Conservation (phyloP, 2,888 invertebrate species). For the Aromia moschata region DNA sequence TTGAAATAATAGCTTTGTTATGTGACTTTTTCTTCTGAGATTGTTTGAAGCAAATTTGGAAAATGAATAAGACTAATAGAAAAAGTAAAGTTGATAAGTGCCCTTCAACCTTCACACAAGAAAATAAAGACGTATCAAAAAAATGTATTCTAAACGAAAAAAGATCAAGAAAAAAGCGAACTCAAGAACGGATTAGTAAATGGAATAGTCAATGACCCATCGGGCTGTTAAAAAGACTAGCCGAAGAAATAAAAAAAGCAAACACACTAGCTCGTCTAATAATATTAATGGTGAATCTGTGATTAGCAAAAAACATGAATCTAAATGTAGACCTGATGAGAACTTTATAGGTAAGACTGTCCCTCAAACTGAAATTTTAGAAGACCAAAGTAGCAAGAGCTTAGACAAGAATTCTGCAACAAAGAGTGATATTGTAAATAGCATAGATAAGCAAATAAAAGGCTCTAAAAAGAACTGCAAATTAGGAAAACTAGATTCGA, state of each 20-base stretch:
- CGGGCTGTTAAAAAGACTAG: constrained; percentile 36
- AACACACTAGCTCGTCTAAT: constrained; percentile 17
- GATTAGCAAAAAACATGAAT: constrained; percentile 31
- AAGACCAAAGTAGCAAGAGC: constrained; percentile 44
- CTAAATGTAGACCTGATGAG: constrained; percentile 35
- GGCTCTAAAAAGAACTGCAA: constrained; percentile 45
- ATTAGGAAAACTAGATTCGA: constrained; percentile 45
- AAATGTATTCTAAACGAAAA: constrained; percentile 41
- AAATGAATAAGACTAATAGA: constrained; percentile 48
- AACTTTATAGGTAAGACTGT: constrained; percentile 29
- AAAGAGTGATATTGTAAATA: constrained; percentile 42
- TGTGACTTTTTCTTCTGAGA: constrained; percentile 26
- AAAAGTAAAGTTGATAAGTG: constrained; percentile 48
- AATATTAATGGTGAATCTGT: constrained; percentile 42
- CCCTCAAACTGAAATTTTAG: constrained; percentile 25
- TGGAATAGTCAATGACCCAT: constrained; percentile 40
- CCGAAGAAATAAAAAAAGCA: constrained; percentile 43
- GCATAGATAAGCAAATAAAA: constrained; percentile 43
- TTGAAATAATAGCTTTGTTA: constrained; percentile 31
- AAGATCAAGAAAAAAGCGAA: constrained; percentile 30
- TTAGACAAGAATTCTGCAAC: constrained; percentile 32
- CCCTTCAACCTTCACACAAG: constrained; percentile 43
- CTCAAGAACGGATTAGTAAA: constrained; percentile 48
- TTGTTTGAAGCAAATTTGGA: constrained; percentile 27
- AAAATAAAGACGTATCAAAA: constrained; percentile 39